Conservation (phyloP, 2,797 vertebrate genomes). For the Craterocephalus amniculus region DNA sequence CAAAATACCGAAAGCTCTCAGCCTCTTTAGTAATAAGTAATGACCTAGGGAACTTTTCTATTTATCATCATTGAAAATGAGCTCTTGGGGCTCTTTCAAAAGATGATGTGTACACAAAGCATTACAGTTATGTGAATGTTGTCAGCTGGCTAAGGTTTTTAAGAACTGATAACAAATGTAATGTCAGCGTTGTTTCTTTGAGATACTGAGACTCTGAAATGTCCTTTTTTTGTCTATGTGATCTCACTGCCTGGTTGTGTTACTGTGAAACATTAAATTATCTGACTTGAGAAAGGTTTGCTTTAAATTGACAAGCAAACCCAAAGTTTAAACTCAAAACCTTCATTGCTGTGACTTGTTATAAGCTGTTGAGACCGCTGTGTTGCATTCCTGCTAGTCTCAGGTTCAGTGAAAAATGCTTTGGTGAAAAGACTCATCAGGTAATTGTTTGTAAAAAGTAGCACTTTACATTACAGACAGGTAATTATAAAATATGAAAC, state of each 20-base stretch:
- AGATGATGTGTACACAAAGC: slow-evolving; percentile 7
- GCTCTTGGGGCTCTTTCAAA: not conserved
- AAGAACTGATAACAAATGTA: not conserved
- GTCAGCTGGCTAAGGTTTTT: not conserved
- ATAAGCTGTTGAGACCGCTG: not conserved
- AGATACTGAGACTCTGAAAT: not conserved
- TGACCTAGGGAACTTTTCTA: slow-evolving; percentile 8
- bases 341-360: not conserved
- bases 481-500: not conserved
- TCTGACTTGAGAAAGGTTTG: not conserved
- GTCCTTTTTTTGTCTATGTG: not conserved
- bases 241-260: not conserved
- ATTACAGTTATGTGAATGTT: slow-evolving; percentile 1
- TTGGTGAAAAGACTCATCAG: not conserved
- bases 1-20: not conserved
- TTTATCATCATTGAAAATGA: slow-evolving; percentile 1
- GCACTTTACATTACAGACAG: no score
- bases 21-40: slow-evolving; percentile 3
- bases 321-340: not conserved
- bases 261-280: slow-evolving; percentile 1
- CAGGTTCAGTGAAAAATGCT: not conserved
- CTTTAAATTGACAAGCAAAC: slow-evolving; percentile 7
- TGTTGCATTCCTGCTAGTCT: not conserved
- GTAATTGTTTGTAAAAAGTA: not conserved
- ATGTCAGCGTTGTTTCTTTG: not conserved